Evolutionary conservation across 1,140 invertebrate species (phyloP), one percentile per base, ranked within the genome.

Genomic region (Drosophila funebris): DNA sequence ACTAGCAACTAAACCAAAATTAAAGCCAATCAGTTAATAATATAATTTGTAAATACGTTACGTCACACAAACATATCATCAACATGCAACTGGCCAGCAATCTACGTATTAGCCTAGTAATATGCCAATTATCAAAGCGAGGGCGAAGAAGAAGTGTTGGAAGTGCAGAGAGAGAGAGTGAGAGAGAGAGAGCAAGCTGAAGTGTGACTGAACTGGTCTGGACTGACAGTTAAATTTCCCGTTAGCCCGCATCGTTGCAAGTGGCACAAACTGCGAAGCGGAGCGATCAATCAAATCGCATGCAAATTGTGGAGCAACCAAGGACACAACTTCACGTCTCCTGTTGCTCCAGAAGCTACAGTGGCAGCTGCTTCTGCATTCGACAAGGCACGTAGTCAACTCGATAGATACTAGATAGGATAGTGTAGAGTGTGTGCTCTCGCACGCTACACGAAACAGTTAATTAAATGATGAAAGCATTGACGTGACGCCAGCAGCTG

Each of bases 391-490:
- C 41, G 78, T 61, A 41, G 48, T 7, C 29, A 18, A 14, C 27
- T 31, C 22, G n/a, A 36, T 27, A 36, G 33, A 36, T 36, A 13
- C 4, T 27, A 5, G 24, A 27, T 5, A 27, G 24, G 31, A 6
- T 14, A 54, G 9, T 27, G 41, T 20, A n/a, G 16, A 62, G 31
- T 63, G 37, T 53, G 5, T 36, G 14, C 71, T 76, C 36, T 58
- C 43, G 48, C 43, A 61, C 50, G 64, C 56, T 60, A 50, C 41
- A 87, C 78, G 74, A 75, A 87, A 73, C 82, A 87, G 83, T 87
- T 87, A 87, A 87, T 87, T 87, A 87, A 87, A 87, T 87, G 82
- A 88, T 87, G 83, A 87, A 88, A 72, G 83, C 82, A 88, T 88
- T 87, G 82, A 87, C 82, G 82, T 87, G 82, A 82, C 82, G 58